A percentile compares a stretch with the other conserved stretches of the same genome.
Evolutionary conservation across 1,140 invertebrate species (phyloP).

Genomic region (Sitodiplosis mosellana): DNA sequence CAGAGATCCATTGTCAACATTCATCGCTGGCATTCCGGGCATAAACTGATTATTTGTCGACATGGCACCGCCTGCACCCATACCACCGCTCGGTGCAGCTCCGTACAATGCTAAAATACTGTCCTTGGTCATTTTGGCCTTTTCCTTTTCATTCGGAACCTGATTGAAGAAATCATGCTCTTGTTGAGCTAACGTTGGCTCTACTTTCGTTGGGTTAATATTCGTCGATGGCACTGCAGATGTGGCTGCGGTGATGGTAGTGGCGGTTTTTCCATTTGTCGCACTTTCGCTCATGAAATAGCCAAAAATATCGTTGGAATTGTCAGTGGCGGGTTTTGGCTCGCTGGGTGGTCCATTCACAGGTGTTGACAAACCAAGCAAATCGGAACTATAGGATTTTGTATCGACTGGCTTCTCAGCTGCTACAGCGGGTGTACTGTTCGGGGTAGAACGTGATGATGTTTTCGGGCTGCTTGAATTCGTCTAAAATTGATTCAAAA

Average conservation of each 20-base stretch:
- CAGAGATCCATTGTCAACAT: too few species aligned
- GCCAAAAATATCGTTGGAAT: slow-evolving; percentile 58
- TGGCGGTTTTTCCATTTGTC: slow-evolving; percentile 11
- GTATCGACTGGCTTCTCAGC: too few species aligned
- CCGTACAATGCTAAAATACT: slow-evolving; percentile 84
- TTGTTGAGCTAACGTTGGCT: slow-evolving; percentile 45
- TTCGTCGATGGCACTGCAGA: slow-evolving; percentile 15
- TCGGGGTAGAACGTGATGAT: not conserved
- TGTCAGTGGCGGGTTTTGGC: slow-evolving; percentile 24
- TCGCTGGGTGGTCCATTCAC: slow-evolving; percentile 8
- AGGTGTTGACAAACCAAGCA: slow-evolving; percentile 26
- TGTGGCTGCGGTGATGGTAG: too few species aligned
- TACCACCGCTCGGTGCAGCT: slow-evolving; percentile 28
- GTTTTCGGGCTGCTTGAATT: slow-evolving; percentile 1
- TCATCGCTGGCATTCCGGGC: too few species aligned
- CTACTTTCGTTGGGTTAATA: slow-evolving; percentile 8
- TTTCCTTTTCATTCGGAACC: slow-evolving; percentile 42
- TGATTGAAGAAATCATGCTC: slow-evolving; percentile 85
- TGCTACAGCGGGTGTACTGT: not conserved
- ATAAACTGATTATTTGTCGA: slow-evolving; percentile 1
- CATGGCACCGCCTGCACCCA: not conserved
- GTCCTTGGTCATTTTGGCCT: slow-evolving; percentile 77
- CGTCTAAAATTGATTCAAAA: not conserved
- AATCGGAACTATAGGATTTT: slow-evolving; percentile 24
- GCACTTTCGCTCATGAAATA: slow-evolving; percentile 45